phyloP scores from a whole-genome alignment of 2,113 vertebrate species.

The Ictalurus punctatus region DNA sequence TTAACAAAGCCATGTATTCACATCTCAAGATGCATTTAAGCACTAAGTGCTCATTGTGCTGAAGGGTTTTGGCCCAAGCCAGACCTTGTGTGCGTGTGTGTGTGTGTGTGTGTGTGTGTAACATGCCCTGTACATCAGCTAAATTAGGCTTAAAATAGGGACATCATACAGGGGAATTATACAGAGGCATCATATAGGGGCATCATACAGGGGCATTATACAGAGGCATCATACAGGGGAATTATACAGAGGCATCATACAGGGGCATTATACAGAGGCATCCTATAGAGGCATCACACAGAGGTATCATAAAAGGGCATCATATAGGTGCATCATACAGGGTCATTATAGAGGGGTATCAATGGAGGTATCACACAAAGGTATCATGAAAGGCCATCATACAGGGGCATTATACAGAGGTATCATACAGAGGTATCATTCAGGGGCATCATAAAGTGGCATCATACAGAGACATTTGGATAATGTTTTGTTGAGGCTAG shows the following conservation, averaged over 20 bases:
- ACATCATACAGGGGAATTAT: neutral
- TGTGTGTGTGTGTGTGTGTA: neutral
- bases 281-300: neutral
- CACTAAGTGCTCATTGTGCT: slow-evolving; percentile 74
- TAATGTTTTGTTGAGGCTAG: neutral
- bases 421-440: no score
- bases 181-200: neutral
- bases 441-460: no score
- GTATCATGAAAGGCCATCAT: neutral
- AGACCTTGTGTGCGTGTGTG: neutral
- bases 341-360: no score
- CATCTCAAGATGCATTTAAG: slow-evolving; percentile 72
- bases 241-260: no score
- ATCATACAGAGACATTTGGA: neutral
- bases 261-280: no score
- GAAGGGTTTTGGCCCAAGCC: slow-evolving; percentile 58
- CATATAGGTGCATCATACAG: neutral
- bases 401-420: neutral
- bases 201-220: neutral
- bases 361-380: neutral
- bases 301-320: neutral
- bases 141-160: no score
- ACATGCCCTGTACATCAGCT: neutral
- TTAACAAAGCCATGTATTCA: slow-evolving; percentile 68
- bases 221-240: no score